A percentile compares a stretch with the other conserved stretches of the same genome.
Conservation (phyloP, 2,113 vertebrate species). For the Eublepharis macularius region DNA sequence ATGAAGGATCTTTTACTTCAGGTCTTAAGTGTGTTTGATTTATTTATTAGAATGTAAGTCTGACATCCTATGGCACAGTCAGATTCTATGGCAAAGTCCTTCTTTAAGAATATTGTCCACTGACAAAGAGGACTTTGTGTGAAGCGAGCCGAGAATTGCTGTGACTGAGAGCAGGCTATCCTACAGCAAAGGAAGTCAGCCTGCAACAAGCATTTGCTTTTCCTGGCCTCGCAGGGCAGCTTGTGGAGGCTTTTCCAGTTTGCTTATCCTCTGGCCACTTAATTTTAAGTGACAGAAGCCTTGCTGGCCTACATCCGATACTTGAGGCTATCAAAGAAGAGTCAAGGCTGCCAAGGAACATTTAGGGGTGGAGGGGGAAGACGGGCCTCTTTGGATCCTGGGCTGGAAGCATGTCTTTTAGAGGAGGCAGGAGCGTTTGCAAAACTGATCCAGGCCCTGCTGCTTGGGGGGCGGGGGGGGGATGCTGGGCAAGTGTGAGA, state of each 20-base stretch:
- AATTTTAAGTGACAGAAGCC: neutral
- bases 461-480: too few species aligned
- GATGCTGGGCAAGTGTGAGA: too few species aligned
- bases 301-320: rapidly evolving
- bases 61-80: conserved; percentile 52
- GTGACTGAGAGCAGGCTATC: neutral
- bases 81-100: conserved; percentile 13
- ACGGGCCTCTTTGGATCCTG: too few species aligned
- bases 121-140: conserved; percentile 38
- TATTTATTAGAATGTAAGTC: conserved; percentile 70
- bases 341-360: too few species aligned
- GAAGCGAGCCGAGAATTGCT: neutral
- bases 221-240: rapidly evolving
- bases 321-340: rapidly evolving
- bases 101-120: neutral
- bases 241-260: rapidly evolving
- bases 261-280: neutral
- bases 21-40: conserved; percentile 72
- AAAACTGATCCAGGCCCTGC: too few species aligned
- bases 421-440: too few species aligned
- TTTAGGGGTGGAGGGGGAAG: too few species aligned
- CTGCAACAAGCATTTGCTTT: neutral
- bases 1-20: conserved; percentile 65
- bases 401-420: too few species aligned
- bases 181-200: neutral